A percentile compares a stretch with the other conserved stretches of the same genome.
phyloP scores from a whole-genome alignment of 2,113 vertebrate genomes.

The Baryphthengus martii region DNA sequence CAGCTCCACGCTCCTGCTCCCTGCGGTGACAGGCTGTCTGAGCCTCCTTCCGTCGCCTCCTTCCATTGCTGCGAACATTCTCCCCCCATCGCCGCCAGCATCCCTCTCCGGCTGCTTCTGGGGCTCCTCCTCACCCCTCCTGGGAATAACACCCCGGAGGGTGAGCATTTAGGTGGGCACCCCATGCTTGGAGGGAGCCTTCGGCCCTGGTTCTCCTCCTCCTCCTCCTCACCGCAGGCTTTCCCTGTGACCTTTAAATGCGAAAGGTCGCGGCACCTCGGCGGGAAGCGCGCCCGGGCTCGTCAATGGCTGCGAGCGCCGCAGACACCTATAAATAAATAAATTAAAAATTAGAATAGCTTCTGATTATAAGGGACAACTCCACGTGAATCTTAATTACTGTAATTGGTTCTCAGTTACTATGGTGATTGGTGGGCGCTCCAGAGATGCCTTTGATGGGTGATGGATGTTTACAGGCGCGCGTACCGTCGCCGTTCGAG shows the following conservation, averaged over 20 bases:
- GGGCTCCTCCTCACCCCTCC: neutral
- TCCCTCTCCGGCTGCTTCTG: fast-evolving
- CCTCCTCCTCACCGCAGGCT: neutral
- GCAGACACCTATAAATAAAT: constrained; percentile 5
- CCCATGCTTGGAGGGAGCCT: fast-evolving
- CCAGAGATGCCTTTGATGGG: neutral
- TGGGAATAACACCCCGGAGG: fast-evolving
- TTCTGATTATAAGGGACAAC: constrained; percentile 39
- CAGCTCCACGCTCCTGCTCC: neutral
- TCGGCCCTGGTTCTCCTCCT: neutral
- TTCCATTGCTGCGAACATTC: neutral
- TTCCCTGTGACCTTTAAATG: neutral
- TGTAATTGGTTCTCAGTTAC: constrained; percentile 42
- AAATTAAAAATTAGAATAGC: constrained; percentile 21
- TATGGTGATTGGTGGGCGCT: constrained; percentile 42
- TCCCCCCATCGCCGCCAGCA: neutral
- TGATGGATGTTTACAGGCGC: neutral
- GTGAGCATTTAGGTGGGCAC: fast-evolving
- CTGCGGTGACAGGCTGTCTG: neutral
- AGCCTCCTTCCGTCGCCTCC: too few relatives aligned
- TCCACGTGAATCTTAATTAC: constrained; percentile 44
- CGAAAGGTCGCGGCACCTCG: fast-evolving
- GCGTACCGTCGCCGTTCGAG: neutral
- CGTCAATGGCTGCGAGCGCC: neutral
- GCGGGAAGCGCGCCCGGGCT: neutral